Base-by-base conservation (phyloP, 2,888 invertebrate genomes). In the Dryococelus australis region DNA sequence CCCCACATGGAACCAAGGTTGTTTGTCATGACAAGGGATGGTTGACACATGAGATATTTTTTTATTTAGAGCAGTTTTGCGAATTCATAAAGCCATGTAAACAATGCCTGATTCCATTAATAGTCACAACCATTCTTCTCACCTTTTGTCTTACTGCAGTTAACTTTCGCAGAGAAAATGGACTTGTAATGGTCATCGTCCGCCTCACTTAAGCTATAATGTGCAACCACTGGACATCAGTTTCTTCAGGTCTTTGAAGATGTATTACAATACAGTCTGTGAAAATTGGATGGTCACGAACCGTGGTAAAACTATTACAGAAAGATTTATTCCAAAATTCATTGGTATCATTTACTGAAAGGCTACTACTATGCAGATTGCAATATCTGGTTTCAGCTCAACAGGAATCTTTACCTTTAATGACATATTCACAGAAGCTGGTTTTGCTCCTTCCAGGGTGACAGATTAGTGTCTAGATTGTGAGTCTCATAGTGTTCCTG, bases 251-350 rank as follows among this genome's bases (percentile, higher is more conserved):
- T 9, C 83, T 35, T 4, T 35, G 35, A 35, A 35, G n/a, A 83
- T 13, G 24, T 0, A 20, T 27, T 9, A 35, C 13, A 83, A 83
- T 28, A 8, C 24, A 24, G 83, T 0, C 28, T 83, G 83, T 24
- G 83, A 83, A 24, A 83, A 83, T 13, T 83, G 83, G 28, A 83
- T 83, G 83, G 20, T n/a, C 13, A 83, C 28, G 8, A 83, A 83
- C 24, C 27, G 16, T 35, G 83, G 83, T n/a, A 43, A 65, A 13
- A 83, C 35, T 27, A 83, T 83, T 35, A 28, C 83, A 9, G 2
- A 20, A 27, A 20, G 24, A 20, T 0, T 20, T 0, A 43, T 83
- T 43, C 16, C 35, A 24, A 28, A 24, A 16, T 28, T 27, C 10
- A 9, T 83, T 27, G 28, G 83, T 0, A 24, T 6, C 5, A 4